Evolutionary conservation across 1,140 invertebrate genomes (phyloP).

Genomic region (Drosophila sp.): DNA sequence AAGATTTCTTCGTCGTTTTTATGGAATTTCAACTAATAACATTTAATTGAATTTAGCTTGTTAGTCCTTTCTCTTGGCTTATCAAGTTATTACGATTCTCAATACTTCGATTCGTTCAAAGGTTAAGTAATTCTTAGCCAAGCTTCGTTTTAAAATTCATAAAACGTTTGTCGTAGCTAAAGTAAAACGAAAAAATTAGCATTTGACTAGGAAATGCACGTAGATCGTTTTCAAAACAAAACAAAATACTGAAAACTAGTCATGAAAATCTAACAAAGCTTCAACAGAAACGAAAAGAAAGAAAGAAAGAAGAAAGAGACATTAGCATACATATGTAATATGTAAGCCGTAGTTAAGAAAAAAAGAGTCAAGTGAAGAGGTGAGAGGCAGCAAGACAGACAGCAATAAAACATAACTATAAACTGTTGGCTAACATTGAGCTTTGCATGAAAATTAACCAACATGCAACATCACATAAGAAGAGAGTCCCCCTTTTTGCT

Average conservation of each 20-base stretch:
- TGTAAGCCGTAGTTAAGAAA: conserved; percentile 25
- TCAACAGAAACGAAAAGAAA: conserved; percentile 31
- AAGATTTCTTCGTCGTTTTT: too few relatives aligned
- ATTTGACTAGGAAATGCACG: conserved; percentile 58
- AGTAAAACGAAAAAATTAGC: conserved; percentile 50
- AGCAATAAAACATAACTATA: conserved; percentile 67
- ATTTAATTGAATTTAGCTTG: too few relatives aligned
- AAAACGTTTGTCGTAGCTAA: conserved; percentile 42
- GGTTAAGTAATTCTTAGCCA: conserved; percentile 11
- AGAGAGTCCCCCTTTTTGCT: neutral
- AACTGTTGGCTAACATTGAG: conserved; percentile 45
- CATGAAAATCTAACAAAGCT: conserved; percentile 32
- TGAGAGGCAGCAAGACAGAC: conserved; percentile 12
- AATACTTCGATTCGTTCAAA: neutral
- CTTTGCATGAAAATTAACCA: conserved; percentile 56
- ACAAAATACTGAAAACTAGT: conserved; percentile 24
- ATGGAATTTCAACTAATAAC: too few relatives aligned
- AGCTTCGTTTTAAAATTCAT: conserved; percentile 52
- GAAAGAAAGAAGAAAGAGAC: conserved; percentile 26
- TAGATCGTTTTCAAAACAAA: conserved; percentile 33
- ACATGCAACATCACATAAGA: conserved; percentile 41
- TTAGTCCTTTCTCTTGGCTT: too few relatives aligned
- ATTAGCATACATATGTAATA: conserved; percentile 46
- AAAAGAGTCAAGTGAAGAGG: neutral
- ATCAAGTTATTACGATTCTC: too few relatives aligned